These are phyloP conservation scores for Siniperca undulata DNA, from an alignment of 2,797 vertebrate species.

Conservation along the genomic window DNA sequence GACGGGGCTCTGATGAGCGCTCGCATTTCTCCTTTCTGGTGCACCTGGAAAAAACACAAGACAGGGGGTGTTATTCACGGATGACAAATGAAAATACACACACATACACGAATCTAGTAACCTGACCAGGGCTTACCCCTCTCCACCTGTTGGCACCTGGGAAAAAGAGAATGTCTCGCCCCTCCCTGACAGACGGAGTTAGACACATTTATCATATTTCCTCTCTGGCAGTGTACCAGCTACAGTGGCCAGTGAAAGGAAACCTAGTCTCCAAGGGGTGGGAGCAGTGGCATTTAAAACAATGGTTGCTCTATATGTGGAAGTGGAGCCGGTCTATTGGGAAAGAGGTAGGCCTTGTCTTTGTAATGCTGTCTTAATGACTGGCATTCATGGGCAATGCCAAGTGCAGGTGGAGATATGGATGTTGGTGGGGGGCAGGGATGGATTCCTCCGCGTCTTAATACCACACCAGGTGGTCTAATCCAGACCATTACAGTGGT, in stretches of 20 bases:
- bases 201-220: conserved; percentile 81
- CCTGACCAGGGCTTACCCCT: conserved; percentile 57
- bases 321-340: conserved; percentile 75
- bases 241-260: conserved; percentile 65
- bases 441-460: conserved; percentile 53
- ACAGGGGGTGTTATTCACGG: conserved; percentile 59
- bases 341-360: conserved; percentile 68
- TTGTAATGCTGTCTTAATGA: conserved; percentile 82
- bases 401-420: conserved; percentile 78
- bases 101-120: conserved; percentile 54
- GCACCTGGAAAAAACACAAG: conserved; percentile 86
- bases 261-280: conserved; percentile 52
- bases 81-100: conserved; percentile 53
- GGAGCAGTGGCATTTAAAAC: conserved; percentile 76
- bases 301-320: conserved; percentile 84
- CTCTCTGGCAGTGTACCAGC: conserved; percentile 48
- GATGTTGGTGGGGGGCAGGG: conserved; percentile 46
- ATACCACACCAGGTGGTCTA: conserved; percentile 76
- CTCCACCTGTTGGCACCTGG: conserved; percentile 75
- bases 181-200: conserved; percentile 53
- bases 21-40: conserved; percentile 96
- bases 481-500: conserved; percentile 66
- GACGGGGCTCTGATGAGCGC: conserved; percentile 92
- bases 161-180: conserved; percentile 67
- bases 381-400: conserved; percentile 79